phyloP scores from a whole-genome alignment of 1,140 invertebrate genomes.

The Ephestia elutella region DNA sequence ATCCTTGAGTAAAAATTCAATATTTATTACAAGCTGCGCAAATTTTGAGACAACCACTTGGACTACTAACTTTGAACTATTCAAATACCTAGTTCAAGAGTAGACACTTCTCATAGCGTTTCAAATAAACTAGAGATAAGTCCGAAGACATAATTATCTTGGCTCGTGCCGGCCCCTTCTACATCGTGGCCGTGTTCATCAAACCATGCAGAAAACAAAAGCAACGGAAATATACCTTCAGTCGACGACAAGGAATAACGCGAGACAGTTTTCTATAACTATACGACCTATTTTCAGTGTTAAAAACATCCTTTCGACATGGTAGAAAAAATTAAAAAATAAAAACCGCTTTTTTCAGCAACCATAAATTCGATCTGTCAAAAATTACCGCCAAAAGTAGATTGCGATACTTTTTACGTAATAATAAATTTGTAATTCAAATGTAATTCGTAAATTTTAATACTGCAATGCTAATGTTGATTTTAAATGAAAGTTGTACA shows the following conservation, averaged over 20 bases:
- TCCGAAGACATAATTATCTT: constrained; percentile 27
- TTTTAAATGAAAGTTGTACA: constrained; percentile 12
- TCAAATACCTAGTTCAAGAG: too few species aligned
- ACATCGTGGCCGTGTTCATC: constrained; percentile 40
- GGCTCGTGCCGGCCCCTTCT: constrained; percentile 39
- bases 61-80: too few species aligned
- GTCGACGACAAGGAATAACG: constrained; percentile 57
- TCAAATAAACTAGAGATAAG: constrained; percentile 6
- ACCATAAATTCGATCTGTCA: not conserved
- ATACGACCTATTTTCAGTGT: constrained; percentile 1
- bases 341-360: not conserved
- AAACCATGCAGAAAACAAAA: constrained; percentile 67
- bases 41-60: too few species aligned
- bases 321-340: constrained; percentile 19
- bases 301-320: constrained; percentile 3
- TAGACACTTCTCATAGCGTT: too few species aligned
- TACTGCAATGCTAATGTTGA: constrained; percentile 12
- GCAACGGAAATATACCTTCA: constrained; percentile 56
- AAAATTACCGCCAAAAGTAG: not conserved
- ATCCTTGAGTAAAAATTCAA: too few species aligned
- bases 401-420: constrained; percentile 10
- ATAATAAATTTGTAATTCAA: constrained; percentile 10
- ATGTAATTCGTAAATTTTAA: constrained; percentile 15
- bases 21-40: too few species aligned
- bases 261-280: constrained; percentile 44